These are phyloP conservation scores for Helobdella robusta DNA, from an alignment of 2,888 invertebrate genomes.

Conservation along the genomic window DNA sequence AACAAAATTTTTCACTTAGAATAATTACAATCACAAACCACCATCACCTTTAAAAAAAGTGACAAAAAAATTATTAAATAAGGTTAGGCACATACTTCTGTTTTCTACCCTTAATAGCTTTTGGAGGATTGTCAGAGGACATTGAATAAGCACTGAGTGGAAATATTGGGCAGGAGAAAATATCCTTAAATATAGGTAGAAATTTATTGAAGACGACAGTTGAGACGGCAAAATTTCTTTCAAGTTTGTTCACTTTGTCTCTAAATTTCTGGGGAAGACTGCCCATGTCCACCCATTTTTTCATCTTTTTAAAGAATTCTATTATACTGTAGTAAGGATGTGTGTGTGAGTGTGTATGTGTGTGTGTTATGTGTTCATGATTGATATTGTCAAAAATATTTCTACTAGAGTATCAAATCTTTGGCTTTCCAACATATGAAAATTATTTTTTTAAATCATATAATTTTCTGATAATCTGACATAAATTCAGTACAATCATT, in stretches of 20 bases:
- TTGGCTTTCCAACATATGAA: too few species aligned
- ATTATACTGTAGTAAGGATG: conserved; percentile 74
- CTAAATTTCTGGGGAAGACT: conserved; percentile 72
- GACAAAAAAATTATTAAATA: not conserved
- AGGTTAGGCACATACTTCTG: conserved; percentile 53
- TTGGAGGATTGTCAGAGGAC: conserved; percentile 56
- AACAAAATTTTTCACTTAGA: not conserved
- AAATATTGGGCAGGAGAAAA: conserved; percentile 56
- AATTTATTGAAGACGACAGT: conserved; percentile 86
- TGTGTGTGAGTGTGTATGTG: too few species aligned
- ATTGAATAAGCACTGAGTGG: conserved; percentile 44
- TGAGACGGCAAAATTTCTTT: conserved; percentile 83
- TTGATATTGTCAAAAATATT: too few species aligned
- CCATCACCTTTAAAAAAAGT: not conserved
- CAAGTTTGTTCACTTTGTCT: conserved; percentile 70
- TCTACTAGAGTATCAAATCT: too few species aligned
- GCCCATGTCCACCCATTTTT: conserved; percentile 90
- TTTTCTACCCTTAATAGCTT: conserved; percentile 54
- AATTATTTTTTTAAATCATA: too few species aligned
- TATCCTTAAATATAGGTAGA: conserved; percentile 72
- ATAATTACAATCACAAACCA: not conserved
- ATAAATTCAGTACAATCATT: too few species aligned
- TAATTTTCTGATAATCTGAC: too few species aligned
- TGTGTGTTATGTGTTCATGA: too few species aligned
- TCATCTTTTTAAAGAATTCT: conserved; percentile 86